These are phyloP conservation scores for Scaptodrosophila latifasciaeformis DNA, from an alignment of 2,888 invertebrate species.

Conservation along the genomic window DNA sequence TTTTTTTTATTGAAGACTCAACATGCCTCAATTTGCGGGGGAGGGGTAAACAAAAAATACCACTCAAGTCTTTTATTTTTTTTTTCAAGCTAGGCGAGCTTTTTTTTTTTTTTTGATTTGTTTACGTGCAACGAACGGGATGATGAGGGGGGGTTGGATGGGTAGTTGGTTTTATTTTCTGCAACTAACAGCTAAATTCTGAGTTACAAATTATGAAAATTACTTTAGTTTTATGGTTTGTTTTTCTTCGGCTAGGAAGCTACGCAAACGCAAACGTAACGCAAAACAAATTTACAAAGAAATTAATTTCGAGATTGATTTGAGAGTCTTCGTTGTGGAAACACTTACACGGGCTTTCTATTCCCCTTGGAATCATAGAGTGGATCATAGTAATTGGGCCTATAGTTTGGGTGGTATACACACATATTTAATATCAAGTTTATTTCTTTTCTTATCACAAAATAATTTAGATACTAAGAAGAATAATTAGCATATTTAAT, in stretches of 20 bases:
- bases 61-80: too few species aligned
- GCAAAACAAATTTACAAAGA: slow-evolving; percentile 1
- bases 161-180: slow-evolving; percentile 13
- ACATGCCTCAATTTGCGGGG: too few species aligned
- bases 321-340: slow-evolving; percentile 24
- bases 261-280: slow-evolving; percentile 49
- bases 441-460: neutral
- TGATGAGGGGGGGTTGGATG: neutral
- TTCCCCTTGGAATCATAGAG: slow-evolving; percentile 75
- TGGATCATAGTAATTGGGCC: slow-evolving; percentile 75
- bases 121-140: neutral
- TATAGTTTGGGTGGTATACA: slow-evolving; percentile 34
- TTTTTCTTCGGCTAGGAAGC: slow-evolving; percentile 37
- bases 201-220: slow-evolving; percentile 3
- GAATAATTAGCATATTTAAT: neutral
- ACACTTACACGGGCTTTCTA: slow-evolving; percentile 75
- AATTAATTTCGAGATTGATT: neutral
- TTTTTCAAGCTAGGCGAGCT: too few species aligned
- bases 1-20: too few species aligned
- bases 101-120: neutral
- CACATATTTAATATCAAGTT: neutral
- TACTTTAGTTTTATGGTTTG: slow-evolving; percentile 16
- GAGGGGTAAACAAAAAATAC: slow-evolving; percentile 5
- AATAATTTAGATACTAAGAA: slow-evolving; percentile 4
- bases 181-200: too few species aligned